Evolutionary conservation across 2,113 vertebrate species (phyloP), one percentile per base, ranked within the genome.

Genomic region (Sander lucioperca): DNA sequence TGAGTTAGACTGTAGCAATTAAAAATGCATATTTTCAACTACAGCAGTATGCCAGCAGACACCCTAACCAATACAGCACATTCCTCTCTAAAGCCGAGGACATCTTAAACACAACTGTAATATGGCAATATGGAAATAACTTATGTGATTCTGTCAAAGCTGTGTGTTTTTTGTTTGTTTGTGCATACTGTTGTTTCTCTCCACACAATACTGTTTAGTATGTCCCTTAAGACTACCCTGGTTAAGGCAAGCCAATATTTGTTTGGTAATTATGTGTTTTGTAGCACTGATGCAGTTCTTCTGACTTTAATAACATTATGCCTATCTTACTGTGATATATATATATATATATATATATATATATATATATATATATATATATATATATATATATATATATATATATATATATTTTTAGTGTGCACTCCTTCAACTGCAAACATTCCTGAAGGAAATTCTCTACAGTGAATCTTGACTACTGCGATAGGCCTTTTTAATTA

Each of bases 271-370:
- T 77, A 64, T 84, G 25, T 92, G 69, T 86, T 74, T 87, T 84
- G 90, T 92, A 86, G 87, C 91, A 90, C 68, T 74, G 51, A 76
- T 82, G 74, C 77, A 69, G 57, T 69, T 90, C 57, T 57, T 74
- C 63, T 71, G 27, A 85, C 56, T 84, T 84, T 80, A 77, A 79
- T 74, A 75, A 81, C 43, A 66, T 74, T 62, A 69, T 76, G 84
- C 66, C 74, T 74, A 68, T 86, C 61, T 90, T 90, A 86, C 82
- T 91, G 84, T 93, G 85, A 85, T 68, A 75, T 85, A 61, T 70
- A 39, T 87, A 76, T 86, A 10, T 85, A 61, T 73, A 45, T 87
- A 76, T 86, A 10, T 85, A 59, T 72, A 45, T 87, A 76, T 86
- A 9, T 33, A 33, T 33, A 33, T 33, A 33, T 33, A 33, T 33